A percentile compares a stretch with the other conserved stretches of the same genome.
These are phyloP conservation scores for Sphinx pinastri DNA, from an alignment of 2,888 invertebrate genomes.

Conservation along the genomic window DNA sequence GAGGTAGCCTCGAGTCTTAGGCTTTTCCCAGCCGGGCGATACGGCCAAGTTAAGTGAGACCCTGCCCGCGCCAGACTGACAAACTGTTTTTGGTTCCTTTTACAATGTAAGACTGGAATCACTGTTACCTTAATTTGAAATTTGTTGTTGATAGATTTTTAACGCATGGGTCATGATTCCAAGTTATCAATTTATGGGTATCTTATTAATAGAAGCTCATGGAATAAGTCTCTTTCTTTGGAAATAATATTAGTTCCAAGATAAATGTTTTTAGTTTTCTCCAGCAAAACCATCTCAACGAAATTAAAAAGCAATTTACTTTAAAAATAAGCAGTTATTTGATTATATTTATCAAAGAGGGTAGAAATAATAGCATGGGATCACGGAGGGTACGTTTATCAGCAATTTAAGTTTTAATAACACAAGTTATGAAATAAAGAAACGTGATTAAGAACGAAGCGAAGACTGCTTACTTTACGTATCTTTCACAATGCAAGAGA, in stretches of 20 bases:
- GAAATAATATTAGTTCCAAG: background rate
- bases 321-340: conserved; percentile 12
- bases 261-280: background rate
- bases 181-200: no score
- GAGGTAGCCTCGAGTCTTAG: conserved; percentile 33
- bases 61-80: background rate
- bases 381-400: conserved; percentile 3
- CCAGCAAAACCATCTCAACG: background rate
- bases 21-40: conserved; percentile 18
- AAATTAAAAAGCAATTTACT: conserved; percentile 1
- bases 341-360: conserved; percentile 9
- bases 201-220: no score
- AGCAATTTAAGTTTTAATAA: conserved; percentile 9
- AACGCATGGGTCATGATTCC: no score
- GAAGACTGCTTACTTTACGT: conserved; percentile 41
- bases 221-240: background rate
- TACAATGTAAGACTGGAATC: background rate
- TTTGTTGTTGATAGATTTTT: no score
- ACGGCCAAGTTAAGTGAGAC: conserved; percentile 10
- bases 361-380: conserved; percentile 4
- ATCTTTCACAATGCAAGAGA: conserved; percentile 52
- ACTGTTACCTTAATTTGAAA: no score
- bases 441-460: conserved; percentile 35
- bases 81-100: background rate
- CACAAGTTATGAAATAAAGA: conserved; percentile 39